Evolutionary conservation across 1,140 invertebrate species (phyloP), one percentile per base, ranked within the genome.

Genomic region (Geopemphigus sp.): DNA sequence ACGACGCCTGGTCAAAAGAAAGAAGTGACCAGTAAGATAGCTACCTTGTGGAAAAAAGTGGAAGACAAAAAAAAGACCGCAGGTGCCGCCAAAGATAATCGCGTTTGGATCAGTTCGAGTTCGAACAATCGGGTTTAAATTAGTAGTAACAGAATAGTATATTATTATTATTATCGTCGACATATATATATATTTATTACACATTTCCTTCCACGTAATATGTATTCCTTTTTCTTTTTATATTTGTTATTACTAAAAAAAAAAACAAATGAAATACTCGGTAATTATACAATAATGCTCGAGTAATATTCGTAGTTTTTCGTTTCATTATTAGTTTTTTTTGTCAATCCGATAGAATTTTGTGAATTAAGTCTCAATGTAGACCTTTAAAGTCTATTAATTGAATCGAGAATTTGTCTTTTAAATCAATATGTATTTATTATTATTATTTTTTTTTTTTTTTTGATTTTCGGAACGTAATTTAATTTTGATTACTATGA

Each of bases 41-140:
- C 94, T 1, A 93, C 89, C 83, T 87, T 97, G 17, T 96, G 94
- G 94, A 96, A 94, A 83, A 92, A 90, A 83, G 92, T 92, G 3
- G 93, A 94, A 83, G 90, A 94, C 53, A 90, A 86, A 63, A 90
- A 88, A 74, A 88, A 89, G 81, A 87, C 88, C 53, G 82, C 32
- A 3, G 32, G 85, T 17, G 85, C 87, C 54, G 89, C 88, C 70
- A 87, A 87, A 59, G 90, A 93, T 81, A 89, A 87, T 15, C 88
- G 89, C 81, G 89, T 91, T 3, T 91, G 90, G 90, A 90, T 92
- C 14, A 78, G 57, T 61, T 61, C 73, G 22, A 47, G 22, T 68
- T 15, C 45, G 14, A 76, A 76, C 53, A 76, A 76, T 45, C 72
- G 54, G 0, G 32, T 50, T 39, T 76, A 59, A 76, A 59, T 39